phyloP scores from a whole-genome alignment of 2,113 vertebrate genomes.

The Mormyrus lacerda region DNA sequence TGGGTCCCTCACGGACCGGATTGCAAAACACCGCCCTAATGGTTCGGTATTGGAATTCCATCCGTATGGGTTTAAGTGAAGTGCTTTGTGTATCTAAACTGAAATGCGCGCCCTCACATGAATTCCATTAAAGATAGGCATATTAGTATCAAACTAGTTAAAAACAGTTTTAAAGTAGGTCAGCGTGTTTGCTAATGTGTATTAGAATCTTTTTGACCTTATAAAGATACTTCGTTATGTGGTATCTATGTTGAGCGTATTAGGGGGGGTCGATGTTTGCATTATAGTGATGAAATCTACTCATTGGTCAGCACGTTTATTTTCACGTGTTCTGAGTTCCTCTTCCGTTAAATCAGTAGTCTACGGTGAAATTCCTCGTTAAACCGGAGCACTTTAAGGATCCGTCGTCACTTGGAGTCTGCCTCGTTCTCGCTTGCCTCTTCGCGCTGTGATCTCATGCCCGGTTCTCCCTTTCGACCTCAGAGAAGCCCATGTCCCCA shows the following conservation, averaged over 20 bases:
- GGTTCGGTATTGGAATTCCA: neutral
- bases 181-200: neutral
- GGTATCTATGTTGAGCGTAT: neutral
- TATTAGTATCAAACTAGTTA: neutral
- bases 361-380: neutral
- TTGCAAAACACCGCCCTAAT: neutral
- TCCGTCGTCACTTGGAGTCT: neutral
- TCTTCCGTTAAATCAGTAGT: neutral
- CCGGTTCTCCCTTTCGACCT: conserved; percentile 27
- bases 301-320: neutral
- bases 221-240: neutral
- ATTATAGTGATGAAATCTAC: neutral
- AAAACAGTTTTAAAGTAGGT: neutral
- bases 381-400: neutral
- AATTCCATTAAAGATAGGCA: neutral
- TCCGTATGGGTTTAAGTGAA: neutral
- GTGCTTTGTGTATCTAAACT: neutral
- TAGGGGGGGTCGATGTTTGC: neutral
- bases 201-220: neutral
- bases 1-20: neutral
- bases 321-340: neutral
- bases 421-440: neutral
- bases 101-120: neutral
- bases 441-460: neutral
- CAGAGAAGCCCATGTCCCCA: conserved; percentile 89